Evolutionary conservation across 2,113 vertebrate species (phyloP).

Genomic region (Rhynchomys soricoides): DNA sequence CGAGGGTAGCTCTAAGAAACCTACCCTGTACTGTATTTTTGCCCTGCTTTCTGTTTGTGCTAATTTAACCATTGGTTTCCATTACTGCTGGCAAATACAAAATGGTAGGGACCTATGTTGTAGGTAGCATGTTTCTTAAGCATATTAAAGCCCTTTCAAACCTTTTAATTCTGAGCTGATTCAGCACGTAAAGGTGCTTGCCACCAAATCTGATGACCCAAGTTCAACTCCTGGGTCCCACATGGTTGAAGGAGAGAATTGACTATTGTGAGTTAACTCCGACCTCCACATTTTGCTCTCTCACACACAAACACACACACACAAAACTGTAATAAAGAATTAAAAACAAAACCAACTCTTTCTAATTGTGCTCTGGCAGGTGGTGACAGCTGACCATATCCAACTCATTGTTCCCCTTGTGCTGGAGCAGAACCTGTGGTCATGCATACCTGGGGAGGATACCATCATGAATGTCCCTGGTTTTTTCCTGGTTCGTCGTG

Average conservation of each 20-base stretch:
- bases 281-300: not conserved
- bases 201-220: not conserved
- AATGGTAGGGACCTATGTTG: not conserved
- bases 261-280: not conserved
- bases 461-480: constrained; percentile 98
- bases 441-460: constrained; percentile 95
- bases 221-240: not conserved
- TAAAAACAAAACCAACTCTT: not conserved
- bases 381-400: constrained; percentile 97
- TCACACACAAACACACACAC: no score
- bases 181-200: not conserved
- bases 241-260: not conserved
- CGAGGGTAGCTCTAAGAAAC: not conserved
- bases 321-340: not conserved
- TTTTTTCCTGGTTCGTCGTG: constrained; percentile 96
- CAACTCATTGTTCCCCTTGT: constrained; percentile 97
- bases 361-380: constrained; percentile 71
- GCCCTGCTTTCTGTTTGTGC: not conserved
- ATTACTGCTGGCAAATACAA: not conserved
- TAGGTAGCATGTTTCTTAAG: not conserved
- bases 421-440: constrained; percentile 98
- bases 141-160: not conserved
- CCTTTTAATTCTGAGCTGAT: not conserved
- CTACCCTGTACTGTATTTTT: not conserved
- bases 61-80: not conserved